Evolutionary conservation across 2,888 invertebrate genomes (phyloP), one percentile per base, ranked within the genome.

Genomic region (Dolichomitus sp.): DNA sequence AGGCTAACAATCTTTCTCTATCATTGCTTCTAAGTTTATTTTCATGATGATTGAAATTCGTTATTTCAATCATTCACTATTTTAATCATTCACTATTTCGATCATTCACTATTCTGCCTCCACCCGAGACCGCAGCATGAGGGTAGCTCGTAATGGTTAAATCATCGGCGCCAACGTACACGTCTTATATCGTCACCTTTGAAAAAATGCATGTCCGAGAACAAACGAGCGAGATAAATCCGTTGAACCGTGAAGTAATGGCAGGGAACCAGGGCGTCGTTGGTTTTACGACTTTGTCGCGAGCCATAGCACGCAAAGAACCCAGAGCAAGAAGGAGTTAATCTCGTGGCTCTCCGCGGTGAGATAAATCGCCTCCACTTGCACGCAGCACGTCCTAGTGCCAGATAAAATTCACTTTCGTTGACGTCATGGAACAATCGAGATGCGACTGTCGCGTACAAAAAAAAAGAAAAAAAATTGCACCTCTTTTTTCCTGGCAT

Each of bases 351-450:
- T 30, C 42, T 54, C 19, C 59, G 27, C 40, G 17, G 48, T 3
- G 66, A 33, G 80, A 83, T 66, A 77, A 84, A 78, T 61, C 33
- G 23, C 69, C 42, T 42, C 40, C 54, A 45, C 45, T 66, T 48
- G 33, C 48, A n/a, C 69, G 40, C 45, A 27, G 48, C 48, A 12
- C 7, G 17, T 45, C 45, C 17, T 19, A 57, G 61, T 69, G 27
- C 33, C 30, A 19, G 80, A 81, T 69, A 78, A 84, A 79, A 84
- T 84, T 84, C 74, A 83, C 79, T 72, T 57, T 68, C 63, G 76
- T 66, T 85, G 85, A 86, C 83, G 86, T 87, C 86, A 85, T 81
- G 79, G 80, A 84, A 84, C 78, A 84, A 83, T 81, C 65, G 40
- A 14, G 45, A 73, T 74, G 63, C 66, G 37, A 37, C 68, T 45